A percentile compares a stretch with the other conserved stretches of the same genome.
Conservation (phyloP, 2,797 vertebrate genomes). For the Microtus obscurus region DNA sequence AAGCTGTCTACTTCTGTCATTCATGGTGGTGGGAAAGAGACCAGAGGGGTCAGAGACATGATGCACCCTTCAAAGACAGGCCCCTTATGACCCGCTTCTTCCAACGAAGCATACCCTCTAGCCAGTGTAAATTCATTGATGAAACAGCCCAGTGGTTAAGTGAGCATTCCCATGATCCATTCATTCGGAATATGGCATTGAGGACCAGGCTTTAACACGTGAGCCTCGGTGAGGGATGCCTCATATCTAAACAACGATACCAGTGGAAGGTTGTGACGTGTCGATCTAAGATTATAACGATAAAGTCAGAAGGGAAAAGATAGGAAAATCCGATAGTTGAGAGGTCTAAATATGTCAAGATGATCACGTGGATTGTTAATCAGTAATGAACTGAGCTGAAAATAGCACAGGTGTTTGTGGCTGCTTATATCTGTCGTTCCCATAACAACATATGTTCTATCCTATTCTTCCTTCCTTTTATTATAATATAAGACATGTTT, state of each 20-base stretch:
- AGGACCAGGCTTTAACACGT: not conserved
- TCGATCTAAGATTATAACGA: not conserved
- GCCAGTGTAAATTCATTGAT: not conserved
- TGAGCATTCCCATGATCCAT: not conserved
- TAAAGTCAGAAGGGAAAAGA: not conserved
- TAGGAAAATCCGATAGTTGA: not conserved
- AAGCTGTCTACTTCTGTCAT: not conserved
- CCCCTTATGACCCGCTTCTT: not conserved
- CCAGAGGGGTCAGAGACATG: not conserved
- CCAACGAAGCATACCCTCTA: not conserved
- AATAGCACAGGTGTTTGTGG: not conserved
- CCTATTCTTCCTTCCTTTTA: slow-evolving; percentile 37
- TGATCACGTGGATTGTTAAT: not conserved
- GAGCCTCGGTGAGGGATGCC: not conserved
- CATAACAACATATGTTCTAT: not conserved
- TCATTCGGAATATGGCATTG: not conserved
- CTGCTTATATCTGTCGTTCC: slow-evolving; percentile 31
- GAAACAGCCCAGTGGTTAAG: not conserved
- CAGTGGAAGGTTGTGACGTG: not conserved
- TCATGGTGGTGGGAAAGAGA: not conserved
- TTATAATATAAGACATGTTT: not conserved
- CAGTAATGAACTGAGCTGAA: not conserved
- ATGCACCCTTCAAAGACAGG: not conserved
- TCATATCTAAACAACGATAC: not conserved
- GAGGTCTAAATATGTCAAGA: not conserved